These are phyloP conservation scores for Pandemis heparana DNA, from an alignment of 2,888 invertebrate species.

Conservation along the genomic window DNA sequence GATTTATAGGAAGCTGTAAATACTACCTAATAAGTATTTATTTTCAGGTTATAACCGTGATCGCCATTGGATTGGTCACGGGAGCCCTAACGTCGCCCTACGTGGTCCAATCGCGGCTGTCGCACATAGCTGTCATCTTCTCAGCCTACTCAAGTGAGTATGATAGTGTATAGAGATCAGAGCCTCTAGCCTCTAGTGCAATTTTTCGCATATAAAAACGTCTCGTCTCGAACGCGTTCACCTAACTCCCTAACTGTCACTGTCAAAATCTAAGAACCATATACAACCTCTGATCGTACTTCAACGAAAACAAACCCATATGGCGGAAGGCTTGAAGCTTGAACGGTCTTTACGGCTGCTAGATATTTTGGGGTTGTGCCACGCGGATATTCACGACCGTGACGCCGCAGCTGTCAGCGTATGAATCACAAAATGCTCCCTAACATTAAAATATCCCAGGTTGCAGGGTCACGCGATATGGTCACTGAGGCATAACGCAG, in stretches of 20 bases:
- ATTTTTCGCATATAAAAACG: too few relatives aligned
- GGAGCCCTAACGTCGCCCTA: constrained; percentile 86
- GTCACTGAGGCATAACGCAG: constrained; percentile 25
- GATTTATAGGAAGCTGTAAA: background rate
- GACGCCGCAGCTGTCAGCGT: constrained; percentile 9
- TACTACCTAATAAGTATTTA: constrained; percentile 31
- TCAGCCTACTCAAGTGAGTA: constrained; percentile 87
- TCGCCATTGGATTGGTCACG: constrained; percentile 87
- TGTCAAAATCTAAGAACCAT: too few relatives aligned
- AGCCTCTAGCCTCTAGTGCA: too few relatives aligned
- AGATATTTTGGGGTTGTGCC: constrained; percentile 1
- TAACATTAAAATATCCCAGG: constrained; percentile 28
- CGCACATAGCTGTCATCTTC: constrained; percentile 88
- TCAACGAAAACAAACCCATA: too few relatives aligned
- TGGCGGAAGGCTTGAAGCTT: too few relatives aligned
- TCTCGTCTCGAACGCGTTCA: too few relatives aligned
- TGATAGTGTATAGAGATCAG: too few relatives aligned
- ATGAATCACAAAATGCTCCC: constrained; percentile 22
- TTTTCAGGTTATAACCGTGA: constrained; percentile 85
- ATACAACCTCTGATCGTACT: too few relatives aligned
- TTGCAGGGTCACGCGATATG: constrained; percentile 9
- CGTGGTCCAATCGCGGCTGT: constrained; percentile 82
- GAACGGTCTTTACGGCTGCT: background rate
- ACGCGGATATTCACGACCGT: background rate
- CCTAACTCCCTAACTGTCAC: too few relatives aligned